Base-by-base conservation (phyloP, 2,797 vertebrate species). In the Sparus aurata region DNA sequence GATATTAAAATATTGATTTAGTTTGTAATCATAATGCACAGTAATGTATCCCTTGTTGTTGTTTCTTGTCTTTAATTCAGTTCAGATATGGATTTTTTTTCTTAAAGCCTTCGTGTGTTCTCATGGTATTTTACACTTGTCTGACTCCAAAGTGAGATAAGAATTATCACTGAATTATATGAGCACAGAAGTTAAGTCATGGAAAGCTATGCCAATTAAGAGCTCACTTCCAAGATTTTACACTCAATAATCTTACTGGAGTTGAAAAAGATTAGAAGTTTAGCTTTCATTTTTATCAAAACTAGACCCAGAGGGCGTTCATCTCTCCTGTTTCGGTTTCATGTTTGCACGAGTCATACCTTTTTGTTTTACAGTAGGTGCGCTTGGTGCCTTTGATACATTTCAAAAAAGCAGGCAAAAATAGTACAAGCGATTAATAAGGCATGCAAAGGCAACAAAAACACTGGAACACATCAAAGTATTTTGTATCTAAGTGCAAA, bases 121-220 rank as follows among this genome's bases (percentile, higher is more conserved):
- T 85, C 68, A 72, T 80, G 74, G 72, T 77, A 76, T 86, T 91
- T 89, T 78, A 13, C 66, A 79, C 75, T 76, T 61, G 58, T 83
- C 43, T 58, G 77, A 83, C 69, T 88, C 72, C 23, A 63, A 62
- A 73, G 83, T 22, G 34, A 88, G 87, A 93, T 91, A 89, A 90
- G 80, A 77, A 83, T 82, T 79, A 89, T 88, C 88, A 67, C 65
- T 54, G 76, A 85, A 87, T 85, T 82, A 83, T 82, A 73, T 76
- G 75, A 87, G 76, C 55, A 77, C 72, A 79, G 69, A 83, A 72
- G 69, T 79, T 66, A 87, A 89, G 76, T 79, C 69, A 71, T 79
- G 75, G 69, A 87, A 90, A 84, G 80, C 61, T 84, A 80, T 30
- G 83, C 86, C 81, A 89, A 92, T 91, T 93, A 90, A 72, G 27